These are phyloP conservation scores for Xyliphius kryptos DNA, from an alignment of 2,113 vertebrate genomes.

Conservation along the genomic window DNA sequence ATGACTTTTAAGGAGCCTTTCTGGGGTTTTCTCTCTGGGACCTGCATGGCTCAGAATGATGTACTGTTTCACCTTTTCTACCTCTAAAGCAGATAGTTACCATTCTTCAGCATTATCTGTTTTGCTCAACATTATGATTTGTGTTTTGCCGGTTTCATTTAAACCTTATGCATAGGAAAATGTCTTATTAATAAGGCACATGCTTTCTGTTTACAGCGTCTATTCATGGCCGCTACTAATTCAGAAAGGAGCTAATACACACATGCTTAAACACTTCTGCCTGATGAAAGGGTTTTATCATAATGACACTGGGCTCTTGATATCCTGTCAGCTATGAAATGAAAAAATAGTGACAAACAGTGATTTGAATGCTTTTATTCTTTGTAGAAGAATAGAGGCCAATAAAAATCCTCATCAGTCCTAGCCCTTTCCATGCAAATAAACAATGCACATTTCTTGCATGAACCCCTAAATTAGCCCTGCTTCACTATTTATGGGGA, in stretches of 20 bases:
- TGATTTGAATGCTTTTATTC: conserved; percentile 24
- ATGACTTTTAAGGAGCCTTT: conserved; percentile 41
- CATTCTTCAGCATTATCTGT: too few species aligned
- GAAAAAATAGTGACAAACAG: conserved; percentile 22
- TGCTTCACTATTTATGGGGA: conserved; percentile 52
- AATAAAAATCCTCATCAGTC: conserved; percentile 51
- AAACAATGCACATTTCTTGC: conserved; percentile 49
- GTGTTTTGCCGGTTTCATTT: too few species aligned
- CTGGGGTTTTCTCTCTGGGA: conserved; percentile 17
- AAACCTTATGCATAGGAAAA: too few species aligned
- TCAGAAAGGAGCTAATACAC: neutral
- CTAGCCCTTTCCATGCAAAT: conserved; percentile 38
- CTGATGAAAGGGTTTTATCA: conserved; percentile 1
- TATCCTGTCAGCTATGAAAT: conserved; percentile 17
- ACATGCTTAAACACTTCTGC: neutral
- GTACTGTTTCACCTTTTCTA: too few species aligned
- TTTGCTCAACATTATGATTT: neutral
- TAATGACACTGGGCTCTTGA: conserved; percentile 3
- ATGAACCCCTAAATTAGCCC: conserved; percentile 50
- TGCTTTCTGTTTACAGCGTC: too few species aligned
- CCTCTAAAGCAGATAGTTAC: too few species aligned
- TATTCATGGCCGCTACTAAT: too few species aligned
- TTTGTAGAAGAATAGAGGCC: conserved; percentile 31
- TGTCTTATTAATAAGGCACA: too few species aligned
- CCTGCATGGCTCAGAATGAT: neutral